A percentile compares a stretch with the other conserved stretches of the same genome.
Conservation (phyloP, 2,888 invertebrate species). For the Hypercompe scribonia region DNA sequence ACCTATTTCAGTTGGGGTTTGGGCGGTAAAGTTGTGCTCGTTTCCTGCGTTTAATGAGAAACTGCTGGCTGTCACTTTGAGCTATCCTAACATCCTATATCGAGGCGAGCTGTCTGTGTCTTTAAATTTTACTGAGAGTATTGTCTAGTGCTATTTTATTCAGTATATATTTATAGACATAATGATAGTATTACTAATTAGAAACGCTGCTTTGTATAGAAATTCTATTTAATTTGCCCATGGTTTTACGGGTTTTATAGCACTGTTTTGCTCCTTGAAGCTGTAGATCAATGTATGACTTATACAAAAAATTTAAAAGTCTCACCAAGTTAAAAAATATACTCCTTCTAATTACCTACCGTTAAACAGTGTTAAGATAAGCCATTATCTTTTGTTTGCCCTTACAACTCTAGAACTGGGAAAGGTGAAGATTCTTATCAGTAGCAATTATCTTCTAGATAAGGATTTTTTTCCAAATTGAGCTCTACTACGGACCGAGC, state of each 20-base stretch:
- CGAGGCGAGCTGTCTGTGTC: conserved; percentile 30
- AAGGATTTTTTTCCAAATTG: neutral
- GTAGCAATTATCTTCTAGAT: neutral
- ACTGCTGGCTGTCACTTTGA: conserved; percentile 55
- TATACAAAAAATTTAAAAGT: too few species aligned
- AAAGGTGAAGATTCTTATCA: too few species aligned
- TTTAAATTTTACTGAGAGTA: conserved; percentile 7
- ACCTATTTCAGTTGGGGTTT: conserved; percentile 27
- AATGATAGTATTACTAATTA: neutral
- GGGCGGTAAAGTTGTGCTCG: conserved; percentile 28
- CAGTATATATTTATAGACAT: too few species aligned
- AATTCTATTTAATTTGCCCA: neutral
- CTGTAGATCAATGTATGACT: neutral
- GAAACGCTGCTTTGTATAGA: neutral
- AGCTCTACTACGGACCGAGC: neutral
- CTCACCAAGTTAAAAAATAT: too few species aligned
- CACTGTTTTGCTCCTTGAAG: neutral
- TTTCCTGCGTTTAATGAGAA: conserved; percentile 62
- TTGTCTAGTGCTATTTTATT: neutral
- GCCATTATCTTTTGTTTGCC: too few species aligned
- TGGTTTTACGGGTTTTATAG: neutral
- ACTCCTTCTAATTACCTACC: too few species aligned
- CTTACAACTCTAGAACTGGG: too few species aligned
- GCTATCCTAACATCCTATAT: conserved; percentile 50
- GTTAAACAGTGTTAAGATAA: too few species aligned